Conservation (phyloP, 1,140 invertebrate species). For the Leptoteleia sp. region DNA sequence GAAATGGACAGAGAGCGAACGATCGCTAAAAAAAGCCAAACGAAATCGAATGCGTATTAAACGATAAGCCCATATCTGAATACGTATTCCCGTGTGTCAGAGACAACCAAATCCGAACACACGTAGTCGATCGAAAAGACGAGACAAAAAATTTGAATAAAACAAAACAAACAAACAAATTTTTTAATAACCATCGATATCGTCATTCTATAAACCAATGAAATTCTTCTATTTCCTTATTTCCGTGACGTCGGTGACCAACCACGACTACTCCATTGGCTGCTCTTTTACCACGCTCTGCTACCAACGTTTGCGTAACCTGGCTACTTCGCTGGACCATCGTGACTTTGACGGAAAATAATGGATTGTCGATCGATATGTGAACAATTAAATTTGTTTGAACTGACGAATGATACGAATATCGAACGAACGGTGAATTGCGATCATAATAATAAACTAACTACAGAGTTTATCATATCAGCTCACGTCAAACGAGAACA, state of each 20-base stretch:
- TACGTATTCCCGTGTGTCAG: constrained; percentile 34
- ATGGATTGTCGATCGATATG: constrained; percentile 5
- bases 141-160: constrained; percentile 29
- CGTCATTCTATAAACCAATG: constrained; percentile 75
- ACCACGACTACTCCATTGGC: constrained; percentile 50
- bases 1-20: constrained; percentile 46
- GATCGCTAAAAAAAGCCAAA: constrained; percentile 39
- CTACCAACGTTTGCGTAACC: constrained; percentile 26
- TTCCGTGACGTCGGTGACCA: constrained; percentile 74
- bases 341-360: background rate
- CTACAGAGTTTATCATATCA: constrained; percentile 80
- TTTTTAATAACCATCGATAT: constrained; percentile 63
- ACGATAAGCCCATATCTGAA: constrained; percentile 29
- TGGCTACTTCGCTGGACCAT: constrained; percentile 49
- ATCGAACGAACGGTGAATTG: constrained; percentile 21
- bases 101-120: constrained; percentile 44
- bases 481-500: constrained; percentile 79
- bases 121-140: constrained; percentile 40
- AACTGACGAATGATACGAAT: constrained; percentile 1
- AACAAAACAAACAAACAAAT: constrained; percentile 50
- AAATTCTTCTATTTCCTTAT: constrained; percentile 82
- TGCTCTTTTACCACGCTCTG: constrained; percentile 49
- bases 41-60: constrained; percentile 26
- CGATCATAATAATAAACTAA: constrained; percentile 20
- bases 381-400: background rate